Evolutionary conservation across 2,797 vertebrate genomes (phyloP), one percentile per base, ranked within the genome.

Genomic region (Gambelia wislizenii): DNA sequence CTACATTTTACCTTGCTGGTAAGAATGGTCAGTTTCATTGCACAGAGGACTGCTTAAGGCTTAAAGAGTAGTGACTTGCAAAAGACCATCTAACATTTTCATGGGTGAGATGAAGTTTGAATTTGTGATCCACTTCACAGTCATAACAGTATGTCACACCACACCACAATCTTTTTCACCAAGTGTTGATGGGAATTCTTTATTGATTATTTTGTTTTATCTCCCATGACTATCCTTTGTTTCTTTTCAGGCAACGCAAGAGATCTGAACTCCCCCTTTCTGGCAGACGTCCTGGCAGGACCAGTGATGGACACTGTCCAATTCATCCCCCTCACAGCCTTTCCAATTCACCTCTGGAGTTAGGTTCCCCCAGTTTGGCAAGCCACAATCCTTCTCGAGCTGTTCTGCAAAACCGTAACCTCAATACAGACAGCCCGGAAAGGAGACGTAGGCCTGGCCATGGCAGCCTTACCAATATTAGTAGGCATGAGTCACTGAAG

Each of bases 381-480:
- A 94, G 98, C 92, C 98, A 99, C 96, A 98, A 98, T 96, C 98
- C 97, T 88, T 98, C 98, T 1, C 98, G 99, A 75, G 97, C 98
- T 92, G 97, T 98, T 89, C 97, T 99, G 87, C 98, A 99, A 70
- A 98, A 97, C 78, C 98, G 98, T 39, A 97, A 93, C 90, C 91
- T 98, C 88, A 97, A 97, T 0, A 96, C 96, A 0, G 98, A 99
- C 95, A 99, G 99, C 95, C 99, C 99, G 0, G 99, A 99, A 78
- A 97, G 98, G 27, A 96, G 98, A 52, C 98, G 98, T 2, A 97
- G 98, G 81, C 97, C 98, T 0, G 98, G 98, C 44, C 99, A 99
- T 0, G 98, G 98, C 95, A 99, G 99, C 74, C 97, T 99, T 85
- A 98, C 98, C 2, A 99, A 99, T 96, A 98, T 99, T 96, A 99